A percentile compares a stretch with the other conserved stretches of the same genome.
These are phyloP conservation scores for Vesta saturnalis DNA, from an alignment of 2,888 invertebrate species.

Conservation along the genomic window DNA sequence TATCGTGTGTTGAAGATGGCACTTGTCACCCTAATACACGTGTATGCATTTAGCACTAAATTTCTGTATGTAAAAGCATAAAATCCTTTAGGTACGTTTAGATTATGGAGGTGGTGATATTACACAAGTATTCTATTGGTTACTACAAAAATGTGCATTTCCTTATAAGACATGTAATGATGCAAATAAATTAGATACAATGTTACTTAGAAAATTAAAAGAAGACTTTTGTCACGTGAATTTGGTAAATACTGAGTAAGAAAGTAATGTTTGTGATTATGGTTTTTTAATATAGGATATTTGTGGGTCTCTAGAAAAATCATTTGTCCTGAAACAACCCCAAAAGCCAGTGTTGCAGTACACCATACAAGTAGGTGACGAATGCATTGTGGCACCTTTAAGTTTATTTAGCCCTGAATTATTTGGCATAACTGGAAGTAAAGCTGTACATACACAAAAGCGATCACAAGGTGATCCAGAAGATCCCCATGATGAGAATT, in stretches of 20 bases:
- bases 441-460: constrained; percentile 78
- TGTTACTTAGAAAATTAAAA: constrained; percentile 84
- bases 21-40: constrained; percentile 90
- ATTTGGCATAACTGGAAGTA: constrained; percentile 83
- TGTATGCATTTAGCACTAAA: constrained; percentile 59
- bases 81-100: constrained; percentile 66
- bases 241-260: constrained; percentile 61
- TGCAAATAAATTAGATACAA: constrained; percentile 77
- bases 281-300: constrained; percentile 67
- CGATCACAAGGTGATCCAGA: constrained; percentile 82
- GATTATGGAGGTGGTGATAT: constrained; percentile 94
- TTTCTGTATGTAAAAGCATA: constrained; percentile 6
- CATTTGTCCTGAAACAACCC: constrained; percentile 78
- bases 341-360: constrained; percentile 75
- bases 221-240: constrained; percentile 93
- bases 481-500: constrained; percentile 94
- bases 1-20: constrained; percentile 96
- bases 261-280: not conserved
- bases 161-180: constrained; percentile 86
- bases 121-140: constrained; percentile 87
- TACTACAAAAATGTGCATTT: constrained; percentile 89
- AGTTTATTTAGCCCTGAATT: constrained; percentile 90
- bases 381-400: constrained; percentile 90
- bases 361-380: constrained; percentile 88
- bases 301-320: constrained; percentile 87